These are phyloP conservation scores for Slavum lentiscoides DNA, from an alignment of 2,888 invertebrate species.

Conservation along the genomic window DNA sequence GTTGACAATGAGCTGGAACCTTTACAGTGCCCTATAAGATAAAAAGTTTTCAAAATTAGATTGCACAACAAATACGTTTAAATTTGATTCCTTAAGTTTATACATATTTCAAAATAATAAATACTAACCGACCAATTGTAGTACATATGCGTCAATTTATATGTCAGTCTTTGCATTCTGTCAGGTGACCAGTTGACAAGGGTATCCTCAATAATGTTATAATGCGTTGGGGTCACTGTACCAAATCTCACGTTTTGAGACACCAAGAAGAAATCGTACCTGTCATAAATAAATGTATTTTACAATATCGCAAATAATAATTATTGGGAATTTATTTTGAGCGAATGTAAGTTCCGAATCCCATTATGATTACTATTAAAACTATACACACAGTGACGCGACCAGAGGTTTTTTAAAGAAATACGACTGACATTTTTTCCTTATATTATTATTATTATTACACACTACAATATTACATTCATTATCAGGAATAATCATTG, in stretches of 20 bases:
- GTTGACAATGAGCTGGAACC: slow-evolving; percentile 91
- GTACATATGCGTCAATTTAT: slow-evolving; percentile 85
- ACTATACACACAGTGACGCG: no score
- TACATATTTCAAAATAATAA: not conserved
- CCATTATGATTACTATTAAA: no score
- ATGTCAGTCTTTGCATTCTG: slow-evolving; percentile 78
- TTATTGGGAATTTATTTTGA: no score
- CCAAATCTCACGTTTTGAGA: slow-evolving; percentile 86
- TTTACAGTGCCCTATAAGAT: slow-evolving; percentile 63
- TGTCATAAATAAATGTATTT: slow-evolving; percentile 48
- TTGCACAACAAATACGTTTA: not conserved
- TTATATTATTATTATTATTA: no score
- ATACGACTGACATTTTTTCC: no score
- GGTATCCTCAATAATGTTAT: slow-evolving; percentile 78
- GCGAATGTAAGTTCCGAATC: no score
- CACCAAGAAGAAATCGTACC: slow-evolving; percentile 88
- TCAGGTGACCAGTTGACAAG: slow-evolving; percentile 64
- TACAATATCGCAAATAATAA: no score
- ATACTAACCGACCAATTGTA: slow-evolving; percentile 80
- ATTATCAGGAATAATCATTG: no score
- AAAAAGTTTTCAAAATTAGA: not conserved
- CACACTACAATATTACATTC: no score
- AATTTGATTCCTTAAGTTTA: not conserved
- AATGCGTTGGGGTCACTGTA: slow-evolving; percentile 87
- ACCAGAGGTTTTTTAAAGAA: no score